These are phyloP conservation scores for Drosophila lacicola DNA, from an alignment of 2,888 invertebrate genomes.

Conservation along the genomic window DNA sequence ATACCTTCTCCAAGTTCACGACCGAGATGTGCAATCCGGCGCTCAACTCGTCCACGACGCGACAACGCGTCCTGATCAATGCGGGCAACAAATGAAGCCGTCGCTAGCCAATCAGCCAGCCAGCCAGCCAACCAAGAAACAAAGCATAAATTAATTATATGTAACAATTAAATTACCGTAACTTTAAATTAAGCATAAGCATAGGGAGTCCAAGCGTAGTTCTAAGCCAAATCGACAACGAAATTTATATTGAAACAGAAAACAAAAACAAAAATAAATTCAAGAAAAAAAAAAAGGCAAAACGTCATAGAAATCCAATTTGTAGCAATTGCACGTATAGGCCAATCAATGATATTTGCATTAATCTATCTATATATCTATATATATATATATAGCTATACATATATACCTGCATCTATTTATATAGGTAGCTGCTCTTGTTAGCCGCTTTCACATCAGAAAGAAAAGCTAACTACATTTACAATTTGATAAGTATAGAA, in stretches of 20 bases:
- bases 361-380: slow-evolving; percentile 12
- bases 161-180: slow-evolving; percentile 68
- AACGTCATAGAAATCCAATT: slow-evolving; percentile 57
- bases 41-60: slow-evolving; percentile 73
- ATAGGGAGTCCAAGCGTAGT: slow-evolving; percentile 76
- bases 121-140: slow-evolving; percentile 69
- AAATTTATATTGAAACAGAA: slow-evolving; percentile 21
- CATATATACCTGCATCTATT: slow-evolving; percentile 3
- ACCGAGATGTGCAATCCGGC: slow-evolving; percentile 74
- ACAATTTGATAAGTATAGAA: background rate
- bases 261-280: slow-evolving; percentile 9
- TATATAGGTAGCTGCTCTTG: slow-evolving; percentile 8
- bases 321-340: slow-evolving; percentile 31
- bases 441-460: slow-evolving; percentile 21
- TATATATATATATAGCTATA: background rate
- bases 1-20: slow-evolving; percentile 74
- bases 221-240: slow-evolving; percentile 63
- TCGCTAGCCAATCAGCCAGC: slow-evolving; percentile 44
- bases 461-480: background rate
- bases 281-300: slow-evolving; percentile 19
- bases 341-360: slow-evolving; percentile 9
- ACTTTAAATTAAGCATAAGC: slow-evolving; percentile 72
- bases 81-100: slow-evolving; percentile 74
- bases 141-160: slow-evolving; percentile 78
- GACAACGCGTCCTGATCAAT: slow-evolving; percentile 83